A percentile compares a stretch with the other conserved stretches of the same genome.
phyloP scores from a whole-genome alignment of 2,888 invertebrate genomes.

The Neoaliturus tenellus region DNA sequence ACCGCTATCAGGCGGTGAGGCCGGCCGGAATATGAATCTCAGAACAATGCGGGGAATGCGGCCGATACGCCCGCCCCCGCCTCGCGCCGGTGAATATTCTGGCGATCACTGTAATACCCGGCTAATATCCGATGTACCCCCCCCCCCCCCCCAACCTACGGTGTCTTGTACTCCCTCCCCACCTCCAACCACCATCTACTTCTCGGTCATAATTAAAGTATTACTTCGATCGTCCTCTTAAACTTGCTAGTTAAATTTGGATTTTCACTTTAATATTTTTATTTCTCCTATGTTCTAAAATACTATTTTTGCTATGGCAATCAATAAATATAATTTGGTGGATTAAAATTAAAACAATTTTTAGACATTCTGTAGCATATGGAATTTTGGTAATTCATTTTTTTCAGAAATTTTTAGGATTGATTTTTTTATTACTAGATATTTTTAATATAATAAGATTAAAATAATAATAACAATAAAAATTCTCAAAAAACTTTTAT shows the following conservation, averaged over 20 bases:
- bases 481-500: too few relatives aligned
- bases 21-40: slow-evolving; percentile 28
- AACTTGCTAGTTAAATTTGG: not conserved
- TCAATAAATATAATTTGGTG: too few relatives aligned
- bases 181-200: not conserved
- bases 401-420: too few relatives aligned
- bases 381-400: too few relatives aligned
- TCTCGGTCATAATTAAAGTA: not conserved
- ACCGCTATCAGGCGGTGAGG: slow-evolving; percentile 5
- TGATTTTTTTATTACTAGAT: too few relatives aligned
- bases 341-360: too few relatives aligned
- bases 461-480: too few relatives aligned
- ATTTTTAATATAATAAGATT: too few relatives aligned
- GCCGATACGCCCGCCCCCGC: slow-evolving; percentile 9
- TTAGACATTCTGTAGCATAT: too few relatives aligned
- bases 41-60: slow-evolving; percentile 36
- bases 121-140: slow-evolving; percentile 13
- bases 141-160: not conserved
- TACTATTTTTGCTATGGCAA: too few relatives aligned
- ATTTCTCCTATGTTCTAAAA: too few relatives aligned
- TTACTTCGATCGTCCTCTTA: not conserved
- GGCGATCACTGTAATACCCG: slow-evolving; percentile 36
- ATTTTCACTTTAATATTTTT: not conserved
- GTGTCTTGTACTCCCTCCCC: not conserved
- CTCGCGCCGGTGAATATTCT: slow-evolving; percentile 18